These are phyloP conservation scores for Pristionchus exspectatus DNA, from an alignment of 2,888 invertebrate genomes.

Conservation along the genomic window DNA sequence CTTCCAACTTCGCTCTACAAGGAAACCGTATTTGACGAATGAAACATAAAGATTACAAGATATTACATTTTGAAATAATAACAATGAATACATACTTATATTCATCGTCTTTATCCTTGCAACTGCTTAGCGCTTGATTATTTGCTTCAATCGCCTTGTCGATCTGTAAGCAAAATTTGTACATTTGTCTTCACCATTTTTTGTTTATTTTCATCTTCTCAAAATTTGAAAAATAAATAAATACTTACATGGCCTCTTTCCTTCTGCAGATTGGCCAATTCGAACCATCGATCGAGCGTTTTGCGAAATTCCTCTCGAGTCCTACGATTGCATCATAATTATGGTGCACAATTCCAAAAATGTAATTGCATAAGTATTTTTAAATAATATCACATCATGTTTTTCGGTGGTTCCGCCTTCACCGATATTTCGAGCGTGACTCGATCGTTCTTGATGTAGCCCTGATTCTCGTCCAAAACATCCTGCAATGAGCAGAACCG, in stretches of 20 bases:
- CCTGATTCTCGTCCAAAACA: slow-evolving; percentile 92
- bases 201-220: background rate
- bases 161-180: slow-evolving; percentile 64
- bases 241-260: slow-evolving; percentile 45
- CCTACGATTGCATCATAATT: slow-evolving; percentile 61
- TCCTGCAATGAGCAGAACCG: slow-evolving; percentile 81
- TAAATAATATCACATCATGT: slow-evolving; percentile 80
- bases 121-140: slow-evolving; percentile 76
- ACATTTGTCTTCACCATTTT: background rate
- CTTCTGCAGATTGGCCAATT: slow-evolving; percentile 77
- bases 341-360: background rate
- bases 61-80: background rate
- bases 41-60: slow-evolving; percentile 59
- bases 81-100: slow-evolving; percentile 49
- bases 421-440: slow-evolving; percentile 89
- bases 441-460: slow-evolving; percentile 90
- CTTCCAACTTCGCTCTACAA: slow-evolving; percentile 69
- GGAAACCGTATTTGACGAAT: background rate
- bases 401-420: slow-evolving; percentile 83
- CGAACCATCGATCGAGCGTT: slow-evolving; percentile 77
- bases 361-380: background rate
- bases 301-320: slow-evolving; percentile 76
- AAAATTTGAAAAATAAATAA: slow-evolving; percentile 8
- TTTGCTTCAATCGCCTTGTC: slow-evolving; percentile 78
- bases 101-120: slow-evolving; percentile 76